These are phyloP conservation scores for Drosophila kambysellisi DNA, from an alignment of 2,888 invertebrate genomes.

Conservation along the genomic window DNA sequence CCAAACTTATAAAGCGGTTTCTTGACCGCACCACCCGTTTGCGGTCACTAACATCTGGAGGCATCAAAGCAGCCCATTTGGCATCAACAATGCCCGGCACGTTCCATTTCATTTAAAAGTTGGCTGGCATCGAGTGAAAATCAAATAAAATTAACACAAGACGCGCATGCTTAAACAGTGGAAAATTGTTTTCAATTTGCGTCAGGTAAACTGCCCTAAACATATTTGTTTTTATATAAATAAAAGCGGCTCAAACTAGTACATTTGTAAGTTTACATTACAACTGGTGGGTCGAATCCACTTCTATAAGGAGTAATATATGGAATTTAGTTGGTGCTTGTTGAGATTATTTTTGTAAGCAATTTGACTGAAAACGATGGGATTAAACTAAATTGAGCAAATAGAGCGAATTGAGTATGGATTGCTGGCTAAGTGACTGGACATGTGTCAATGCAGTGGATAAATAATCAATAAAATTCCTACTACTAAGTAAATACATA, in stretches of 20 bases:
- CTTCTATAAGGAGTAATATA: conserved; percentile 4
- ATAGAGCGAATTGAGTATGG: neutral
- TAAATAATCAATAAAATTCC: conserved; percentile 12
- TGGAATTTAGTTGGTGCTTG: conserved; percentile 17
- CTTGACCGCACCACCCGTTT: conserved; percentile 32
- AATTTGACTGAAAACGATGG: conserved; percentile 15
- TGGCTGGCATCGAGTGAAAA: conserved; percentile 55
- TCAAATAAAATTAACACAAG: conserved; percentile 71
- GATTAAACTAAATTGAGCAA: neutral
- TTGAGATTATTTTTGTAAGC: conserved; percentile 16
- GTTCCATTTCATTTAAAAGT: conserved; percentile 72
- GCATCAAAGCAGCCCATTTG: neutral
- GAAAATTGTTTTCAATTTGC: conserved; percentile 69
- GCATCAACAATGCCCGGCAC: conserved; percentile 57
- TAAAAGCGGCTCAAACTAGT: neutral
- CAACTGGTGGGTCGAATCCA: conserved; percentile 26
- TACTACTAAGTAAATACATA: neutral
- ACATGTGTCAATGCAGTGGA: neutral
- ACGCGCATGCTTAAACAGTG: conserved; percentile 50
- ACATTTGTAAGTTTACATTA: neutral
- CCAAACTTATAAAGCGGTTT: conserved; percentile 52
- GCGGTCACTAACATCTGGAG: conserved; percentile 33
- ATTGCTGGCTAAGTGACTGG: neutral
- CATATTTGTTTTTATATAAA: neutral
- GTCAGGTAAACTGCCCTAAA: conserved; percentile 26